Conservation (phyloP, 1,140 invertebrate species). For the Bursaphelenchus mucronatus region DNA sequence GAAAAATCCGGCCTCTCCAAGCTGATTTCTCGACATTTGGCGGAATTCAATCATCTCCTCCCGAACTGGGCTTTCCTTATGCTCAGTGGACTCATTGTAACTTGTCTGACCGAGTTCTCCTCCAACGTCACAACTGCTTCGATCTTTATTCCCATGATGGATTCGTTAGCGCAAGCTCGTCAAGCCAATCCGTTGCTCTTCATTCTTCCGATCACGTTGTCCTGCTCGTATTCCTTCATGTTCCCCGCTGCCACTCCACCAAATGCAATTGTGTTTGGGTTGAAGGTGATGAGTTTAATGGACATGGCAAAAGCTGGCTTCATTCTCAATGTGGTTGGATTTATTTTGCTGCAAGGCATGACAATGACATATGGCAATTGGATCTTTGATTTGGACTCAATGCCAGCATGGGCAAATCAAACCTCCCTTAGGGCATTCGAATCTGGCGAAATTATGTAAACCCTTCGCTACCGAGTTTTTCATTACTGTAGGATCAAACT, state of each 20-base stretch:
- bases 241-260: constrained; percentile 80
- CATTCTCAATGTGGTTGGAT: constrained; percentile 41
- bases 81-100: constrained; percentile 33
- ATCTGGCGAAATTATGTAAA: no score
- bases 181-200: constrained; percentile 75
- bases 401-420: constrained; percentile 18
- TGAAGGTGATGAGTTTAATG: constrained; percentile 60
- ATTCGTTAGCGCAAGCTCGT: constrained; percentile 50
- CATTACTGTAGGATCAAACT: no score
- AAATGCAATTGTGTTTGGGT: constrained; percentile 82
- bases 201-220: constrained; percentile 76
- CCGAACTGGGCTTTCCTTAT: constrained; percentile 31
- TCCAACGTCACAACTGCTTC: constrained; percentile 47
- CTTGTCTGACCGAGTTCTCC: constrained; percentile 44
- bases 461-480: no score
- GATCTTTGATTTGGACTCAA: constrained; percentile 39
- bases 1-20: constrained; percentile 38
- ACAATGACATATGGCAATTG: constrained; percentile 32
- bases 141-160: constrained; percentile 50
- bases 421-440: background rate
- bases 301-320: constrained; percentile 61
- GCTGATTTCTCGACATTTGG: constrained; percentile 14
- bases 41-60: constrained; percentile 17
- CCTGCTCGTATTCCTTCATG: constrained; percentile 73
- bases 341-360: constrained; percentile 32